phyloP scores from a whole-genome alignment of 2,113 vertebrate genomes.

The Craseonycteris thonglongyai region DNA sequence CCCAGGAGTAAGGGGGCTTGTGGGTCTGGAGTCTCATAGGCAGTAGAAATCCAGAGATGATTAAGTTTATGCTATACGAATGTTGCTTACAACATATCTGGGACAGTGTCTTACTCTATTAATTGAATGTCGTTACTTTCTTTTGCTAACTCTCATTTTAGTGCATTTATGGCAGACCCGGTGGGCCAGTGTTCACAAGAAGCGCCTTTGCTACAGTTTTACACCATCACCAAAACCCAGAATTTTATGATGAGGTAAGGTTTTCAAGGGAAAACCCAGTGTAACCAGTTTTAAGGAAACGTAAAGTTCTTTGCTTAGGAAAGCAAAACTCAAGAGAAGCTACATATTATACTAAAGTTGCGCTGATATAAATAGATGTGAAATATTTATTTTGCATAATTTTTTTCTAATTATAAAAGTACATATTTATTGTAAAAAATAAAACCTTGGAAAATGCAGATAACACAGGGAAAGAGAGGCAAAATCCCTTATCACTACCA shows the following conservation, averaged over 20 bases:
- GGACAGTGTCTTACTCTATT: background rate
- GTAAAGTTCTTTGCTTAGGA: background rate
- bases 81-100: background rate
- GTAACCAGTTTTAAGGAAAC: background rate
- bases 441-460: background rate
- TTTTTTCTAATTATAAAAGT: background rate
- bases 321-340: background rate
- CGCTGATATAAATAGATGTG: background rate
- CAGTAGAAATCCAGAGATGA: background rate
- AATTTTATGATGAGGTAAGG: slow-evolving; percentile 97
- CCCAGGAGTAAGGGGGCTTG: background rate
- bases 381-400: background rate
- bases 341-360: background rate
- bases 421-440: background rate
- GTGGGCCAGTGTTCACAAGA: slow-evolving; percentile 90
- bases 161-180: slow-evolving; percentile 97
- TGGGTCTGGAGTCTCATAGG: background rate
- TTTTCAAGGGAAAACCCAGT: background rate
- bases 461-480: background rate
- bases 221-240: slow-evolving; percentile 97
- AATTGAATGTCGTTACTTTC: slow-evolving; percentile 79
- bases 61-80: background rate
- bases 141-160: slow-evolving; percentile 63
- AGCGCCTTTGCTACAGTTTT: slow-evolving; percentile 91
- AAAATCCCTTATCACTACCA: background rate